A percentile compares a stretch with the other conserved stretches of the same genome.
Evolutionary conservation across 2,113 vertebrate species (phyloP).

Genomic region (Atlantisia rogersi): DNA sequence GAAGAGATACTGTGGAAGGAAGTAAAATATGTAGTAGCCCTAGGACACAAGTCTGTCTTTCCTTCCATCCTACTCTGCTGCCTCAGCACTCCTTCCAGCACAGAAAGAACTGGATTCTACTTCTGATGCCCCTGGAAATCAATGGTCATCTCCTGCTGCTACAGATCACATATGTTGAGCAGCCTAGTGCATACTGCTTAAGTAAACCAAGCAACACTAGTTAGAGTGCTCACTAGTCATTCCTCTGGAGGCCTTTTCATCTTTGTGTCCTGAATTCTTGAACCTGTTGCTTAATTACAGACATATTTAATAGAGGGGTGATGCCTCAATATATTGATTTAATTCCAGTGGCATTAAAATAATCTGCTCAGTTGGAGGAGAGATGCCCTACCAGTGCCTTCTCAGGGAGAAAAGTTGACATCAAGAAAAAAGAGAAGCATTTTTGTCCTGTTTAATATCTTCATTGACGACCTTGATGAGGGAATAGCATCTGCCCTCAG

Average conservation of each 20-base stretch:
- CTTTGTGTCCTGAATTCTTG: neutral
- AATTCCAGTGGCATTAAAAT: neutral
- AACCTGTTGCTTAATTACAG: neutral
- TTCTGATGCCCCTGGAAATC: neutral
- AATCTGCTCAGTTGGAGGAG: neutral
- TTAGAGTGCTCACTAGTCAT: neutral
- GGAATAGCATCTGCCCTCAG: too few relatives aligned
- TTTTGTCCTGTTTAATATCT: too few relatives aligned
- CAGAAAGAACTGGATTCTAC: neutral
- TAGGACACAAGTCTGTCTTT: neutral
- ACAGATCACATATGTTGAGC: neutral
- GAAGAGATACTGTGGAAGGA: neutral
- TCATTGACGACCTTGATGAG: too few relatives aligned
- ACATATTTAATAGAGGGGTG: neutral
- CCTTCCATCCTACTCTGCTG: neutral
- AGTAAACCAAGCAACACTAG: neutral
- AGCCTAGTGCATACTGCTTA: neutral
- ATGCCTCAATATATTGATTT: neutral
- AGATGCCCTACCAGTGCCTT: neutral
- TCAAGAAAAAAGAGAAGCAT: neutral
- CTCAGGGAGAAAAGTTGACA: neutral
- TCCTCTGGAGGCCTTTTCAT: neutral
- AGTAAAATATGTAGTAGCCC: neutral
- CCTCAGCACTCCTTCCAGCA: neutral
- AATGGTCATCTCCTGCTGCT: neutral